Evolutionary conservation across 1,140 invertebrate species (phyloP), one percentile per base, ranked within the genome.

Genomic region (Choristoneura fumiferana): DNA sequence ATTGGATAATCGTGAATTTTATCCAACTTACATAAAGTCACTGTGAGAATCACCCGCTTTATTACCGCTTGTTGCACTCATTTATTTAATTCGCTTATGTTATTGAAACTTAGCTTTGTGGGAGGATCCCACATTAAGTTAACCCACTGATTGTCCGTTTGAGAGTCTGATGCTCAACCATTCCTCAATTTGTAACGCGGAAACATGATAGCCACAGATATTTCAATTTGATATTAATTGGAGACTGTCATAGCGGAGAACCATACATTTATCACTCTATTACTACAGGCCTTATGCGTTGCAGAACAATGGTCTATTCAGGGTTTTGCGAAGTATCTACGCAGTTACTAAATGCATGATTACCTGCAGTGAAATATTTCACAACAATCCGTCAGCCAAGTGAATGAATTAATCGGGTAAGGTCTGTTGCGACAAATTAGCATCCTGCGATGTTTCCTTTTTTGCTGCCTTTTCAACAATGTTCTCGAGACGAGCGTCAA

Each of bases 1-100:
- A 79, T 88, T 88, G 82, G 73, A 87, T 87, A 88, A 88, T 67
- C 54, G 70, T 62, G 73, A 84, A 83, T 81, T 83, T 81, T 56
- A 52, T 33, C 67, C 60, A 60, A 74, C 71, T 87, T 87, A 83
- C 71, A 77, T 84, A 86, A 87, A 83, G 65, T 63, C 60, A 70
- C 68, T 82, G 78, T 84, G 82, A 76, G 79, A 84, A 87, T 76
- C 43, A 65, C 57, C 66, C n/a, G 2, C 22, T 78, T 84, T 81
- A 84, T 82, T 85, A 71, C 72, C 60, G 55, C 71, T 76, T 82
- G 70, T 77, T 73, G 22, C 22, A 70, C 73, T 69, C 54, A 59
- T 76, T 71, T 68, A 76, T 78, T 77, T 75, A 72, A 74, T 72
- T 65, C 18, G 60, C 62, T 45, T 67, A 78, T 76, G 70, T 83